Base-by-base conservation (phyloP, 2,888 invertebrate species). In the Seira musarum region DNA sequence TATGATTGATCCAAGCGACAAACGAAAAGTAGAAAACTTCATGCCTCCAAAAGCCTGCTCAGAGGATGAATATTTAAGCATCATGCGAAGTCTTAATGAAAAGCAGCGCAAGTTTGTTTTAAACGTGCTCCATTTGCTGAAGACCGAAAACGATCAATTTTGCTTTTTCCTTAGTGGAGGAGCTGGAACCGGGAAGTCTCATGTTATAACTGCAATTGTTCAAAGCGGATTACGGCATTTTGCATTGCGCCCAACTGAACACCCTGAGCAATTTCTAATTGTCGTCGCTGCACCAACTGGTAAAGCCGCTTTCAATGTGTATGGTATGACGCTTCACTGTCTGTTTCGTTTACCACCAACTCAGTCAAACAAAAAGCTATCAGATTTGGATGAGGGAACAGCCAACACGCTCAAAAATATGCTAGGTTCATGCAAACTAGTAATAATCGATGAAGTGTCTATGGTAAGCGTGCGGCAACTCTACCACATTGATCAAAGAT, bases 161-260 rank as follows among this genome's bases (percentile, higher is more conserved):
- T 73, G 63, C 74, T 76, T 83, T 40, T 87, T 85, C 77, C 67
- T 87, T 15, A 82, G 77, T 82, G 87, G 87, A 40, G 83, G 85
- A 87, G 49, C 87, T 85, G 87, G 88, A 2, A 87, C 87, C n/a
- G 88, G 88, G 8, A 88, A 88, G 84, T 87, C 87, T 69, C 83
- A 74, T 25, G 67, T 87, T 0, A 87, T 88, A 8, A 84, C 82
- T 19, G 82, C 85, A 6, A 82, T 88, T 10, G 66, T 81, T 19
- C 83, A 83, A 65, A 60, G 57, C 0, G 13, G 17, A 1, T 22
- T 70, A 0, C 19, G 82, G 1, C 49, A 25, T 25, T 30, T 24
- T 49, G 19, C 13, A 1, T 10, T 10, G 15, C 19, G 2, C n/a
- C 5, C 15, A 13, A 2, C 2, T 8, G 40, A 8, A 3, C 1